phyloP scores from a whole-genome alignment of 2,888 invertebrate species.

The Caenorhabditis auriculariae region DNA sequence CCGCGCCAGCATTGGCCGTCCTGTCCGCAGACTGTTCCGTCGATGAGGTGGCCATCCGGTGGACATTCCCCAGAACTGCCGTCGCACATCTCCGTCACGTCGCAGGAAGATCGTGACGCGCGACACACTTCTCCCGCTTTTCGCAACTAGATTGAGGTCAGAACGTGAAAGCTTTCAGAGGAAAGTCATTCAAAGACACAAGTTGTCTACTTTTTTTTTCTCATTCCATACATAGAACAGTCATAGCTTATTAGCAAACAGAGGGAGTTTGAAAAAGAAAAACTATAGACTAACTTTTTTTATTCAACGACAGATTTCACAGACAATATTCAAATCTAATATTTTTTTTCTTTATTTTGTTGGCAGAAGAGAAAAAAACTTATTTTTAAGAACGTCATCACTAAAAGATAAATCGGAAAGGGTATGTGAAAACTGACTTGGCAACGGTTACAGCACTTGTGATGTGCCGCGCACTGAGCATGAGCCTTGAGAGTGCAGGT shows the following conservation, averaged over 20 bases:
- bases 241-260: too few species aligned
- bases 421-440: constrained; percentile 34
- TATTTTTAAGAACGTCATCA: neutral
- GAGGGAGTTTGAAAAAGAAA: too few species aligned
- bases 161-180: too few species aligned
- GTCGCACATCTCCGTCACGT: constrained; percentile 89
- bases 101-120: constrained; percentile 76
- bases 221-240: too few species aligned
- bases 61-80: constrained; percentile 83
- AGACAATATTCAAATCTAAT: neutral
- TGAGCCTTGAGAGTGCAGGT: constrained; percentile 91
- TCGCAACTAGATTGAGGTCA: constrained; percentile 37
- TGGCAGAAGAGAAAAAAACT: neutral
- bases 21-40: constrained; percentile 81
- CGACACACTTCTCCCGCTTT: constrained; percentile 81
- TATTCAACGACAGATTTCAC: neutral
- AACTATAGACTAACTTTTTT: too few species aligned
- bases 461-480: constrained; percentile 81
- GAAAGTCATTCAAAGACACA: too few species aligned
- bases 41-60: constrained; percentile 83
- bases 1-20: constrained; percentile 65
- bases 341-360: neutral
- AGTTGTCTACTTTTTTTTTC: too few species aligned
- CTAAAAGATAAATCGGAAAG: too few species aligned
- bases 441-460: constrained; percentile 58